phyloP scores from a whole-genome alignment of 1,140 invertebrate species.

The Drosophila triauraria region DNA sequence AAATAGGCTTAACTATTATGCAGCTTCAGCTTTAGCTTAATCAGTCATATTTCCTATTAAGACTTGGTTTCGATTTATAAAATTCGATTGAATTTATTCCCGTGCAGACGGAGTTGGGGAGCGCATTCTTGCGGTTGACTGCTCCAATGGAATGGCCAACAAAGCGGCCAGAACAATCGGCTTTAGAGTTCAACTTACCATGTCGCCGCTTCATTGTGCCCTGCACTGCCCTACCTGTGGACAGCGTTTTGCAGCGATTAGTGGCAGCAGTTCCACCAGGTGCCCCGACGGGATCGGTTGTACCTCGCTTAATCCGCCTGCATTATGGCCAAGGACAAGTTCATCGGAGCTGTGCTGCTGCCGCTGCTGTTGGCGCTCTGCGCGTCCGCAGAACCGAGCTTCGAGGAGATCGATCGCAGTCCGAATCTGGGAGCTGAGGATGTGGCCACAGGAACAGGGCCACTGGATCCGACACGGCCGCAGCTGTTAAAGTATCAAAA shows the following conservation, averaged over 20 bases:
- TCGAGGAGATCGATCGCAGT: constrained; percentile 24
- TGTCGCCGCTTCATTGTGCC: constrained; percentile 69
- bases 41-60: too few relatives aligned
- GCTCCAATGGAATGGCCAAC: constrained; percentile 50
- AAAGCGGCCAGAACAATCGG: constrained; percentile 49
- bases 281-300: constrained; percentile 37
- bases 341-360: constrained; percentile 6
- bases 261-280: constrained; percentile 43
- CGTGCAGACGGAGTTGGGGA: constrained; percentile 46
- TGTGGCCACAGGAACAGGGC: constrained; percentile 28
- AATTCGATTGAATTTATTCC: neutral
- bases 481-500: constrained; percentile 32
- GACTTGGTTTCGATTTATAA: neutral
- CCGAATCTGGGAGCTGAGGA: constrained; percentile 34
- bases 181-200: constrained; percentile 75
- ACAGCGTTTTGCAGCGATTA: constrained; percentile 38
- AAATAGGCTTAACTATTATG: too few relatives aligned
- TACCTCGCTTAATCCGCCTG: neutral
- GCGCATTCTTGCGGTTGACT: constrained; percentile 59
- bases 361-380: neutral
- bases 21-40: too few relatives aligned
- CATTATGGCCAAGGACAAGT: constrained; percentile 17
- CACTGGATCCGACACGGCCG: constrained; percentile 11
- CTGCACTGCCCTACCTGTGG: constrained; percentile 37
- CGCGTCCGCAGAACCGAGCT: constrained; percentile 23